Percentiles rank a stretch among this genome's conserved stretches.
Evolutionary conservation across 2,113 vertebrate genomes (phyloP).

Genomic region (Coturnix japonica): DNA sequence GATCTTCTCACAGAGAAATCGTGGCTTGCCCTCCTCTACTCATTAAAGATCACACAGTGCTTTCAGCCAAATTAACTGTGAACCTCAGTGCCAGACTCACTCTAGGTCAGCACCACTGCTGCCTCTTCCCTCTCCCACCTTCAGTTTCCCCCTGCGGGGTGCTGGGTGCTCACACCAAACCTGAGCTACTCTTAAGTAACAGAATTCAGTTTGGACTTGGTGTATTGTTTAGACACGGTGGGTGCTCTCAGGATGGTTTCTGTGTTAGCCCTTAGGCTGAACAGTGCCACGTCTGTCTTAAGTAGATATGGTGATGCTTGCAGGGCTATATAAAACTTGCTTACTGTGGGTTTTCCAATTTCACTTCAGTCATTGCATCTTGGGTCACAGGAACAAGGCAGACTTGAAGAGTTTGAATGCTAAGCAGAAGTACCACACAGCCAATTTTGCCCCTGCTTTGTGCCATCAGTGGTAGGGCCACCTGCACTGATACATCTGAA

Average conservation of each 20-base stretch:
- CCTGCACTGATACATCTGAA: neutral
- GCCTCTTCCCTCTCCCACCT: neutral
- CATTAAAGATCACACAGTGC: neutral
- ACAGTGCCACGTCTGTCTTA: neutral
- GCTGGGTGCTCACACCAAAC: neutral
- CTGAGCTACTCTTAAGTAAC: neutral
- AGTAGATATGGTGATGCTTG: neutral
- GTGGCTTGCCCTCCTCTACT: neutral
- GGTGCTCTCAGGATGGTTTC: neutral
- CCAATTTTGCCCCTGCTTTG: neutral
- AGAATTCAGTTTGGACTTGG: neutral
- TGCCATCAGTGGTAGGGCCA: neutral
- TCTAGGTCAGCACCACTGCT: neutral
- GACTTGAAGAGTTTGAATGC: neutral
- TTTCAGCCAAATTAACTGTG: neutral
- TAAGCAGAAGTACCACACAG: neutral
- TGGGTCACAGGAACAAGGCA: neutral
- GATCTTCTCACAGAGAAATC: neutral
- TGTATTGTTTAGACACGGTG: neutral
- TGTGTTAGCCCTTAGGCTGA: neutral
- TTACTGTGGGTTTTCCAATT: neutral
- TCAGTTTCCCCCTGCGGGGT: fast-evolving
- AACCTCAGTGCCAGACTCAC: fast-evolving
- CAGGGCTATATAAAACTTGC: neutral
- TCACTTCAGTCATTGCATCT: neutral